A percentile compares a stretch with the other conserved stretches of the same genome.
Evolutionary conservation across 2,888 invertebrate genomes (phyloP).

Genomic region (Choreutis nemorana): DNA sequence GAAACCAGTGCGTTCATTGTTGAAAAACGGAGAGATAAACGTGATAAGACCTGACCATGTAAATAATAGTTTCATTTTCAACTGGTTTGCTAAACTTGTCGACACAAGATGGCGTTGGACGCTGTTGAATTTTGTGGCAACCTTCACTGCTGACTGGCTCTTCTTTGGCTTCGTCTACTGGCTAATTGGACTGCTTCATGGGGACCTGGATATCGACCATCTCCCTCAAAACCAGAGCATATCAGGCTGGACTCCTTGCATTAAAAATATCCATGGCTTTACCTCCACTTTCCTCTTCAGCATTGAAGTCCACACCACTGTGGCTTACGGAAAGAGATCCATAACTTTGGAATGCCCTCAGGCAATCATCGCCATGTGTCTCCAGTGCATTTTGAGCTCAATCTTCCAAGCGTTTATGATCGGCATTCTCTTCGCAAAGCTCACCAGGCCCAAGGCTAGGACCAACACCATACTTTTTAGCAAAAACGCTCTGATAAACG

Average conservation of each 20-base stretch:
- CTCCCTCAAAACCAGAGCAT: conserved; percentile 61
- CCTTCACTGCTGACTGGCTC: conserved; percentile 88
- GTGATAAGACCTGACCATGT: conserved; percentile 66
- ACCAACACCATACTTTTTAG: conserved; percentile 95
- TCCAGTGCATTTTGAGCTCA: conserved; percentile 93
- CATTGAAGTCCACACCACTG: conserved; percentile 95
- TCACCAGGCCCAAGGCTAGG: conserved; percentile 92
- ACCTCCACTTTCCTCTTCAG: conserved; percentile 95
- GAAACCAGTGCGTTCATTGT: conserved; percentile 67
- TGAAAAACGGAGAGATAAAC: conserved; percentile 90
- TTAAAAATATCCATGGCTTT: conserved; percentile 86
- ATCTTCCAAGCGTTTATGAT: conserved; percentile 85
- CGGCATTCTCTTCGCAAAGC: conserved; percentile 93
- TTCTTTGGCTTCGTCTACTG: conserved; percentile 91
- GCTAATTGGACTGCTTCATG: conserved; percentile 88
- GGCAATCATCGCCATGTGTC: conserved; percentile 92
- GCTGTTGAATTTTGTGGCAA: conserved; percentile 81
- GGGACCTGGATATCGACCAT: conserved; percentile 79
- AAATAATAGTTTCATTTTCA: conserved; percentile 72
- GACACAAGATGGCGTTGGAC: conserved; percentile 95
- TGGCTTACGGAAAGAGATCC: conserved; percentile 84
- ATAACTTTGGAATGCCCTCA: conserved; percentile 94
- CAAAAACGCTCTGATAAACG: conserved; percentile 85
- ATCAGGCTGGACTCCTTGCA: conserved; percentile 82
- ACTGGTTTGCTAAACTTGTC: conserved; percentile 83